These are phyloP conservation scores for Emydocephalus ijimae DNA, from an alignment of 2,113 vertebrate species.

Conservation along the genomic window DNA sequence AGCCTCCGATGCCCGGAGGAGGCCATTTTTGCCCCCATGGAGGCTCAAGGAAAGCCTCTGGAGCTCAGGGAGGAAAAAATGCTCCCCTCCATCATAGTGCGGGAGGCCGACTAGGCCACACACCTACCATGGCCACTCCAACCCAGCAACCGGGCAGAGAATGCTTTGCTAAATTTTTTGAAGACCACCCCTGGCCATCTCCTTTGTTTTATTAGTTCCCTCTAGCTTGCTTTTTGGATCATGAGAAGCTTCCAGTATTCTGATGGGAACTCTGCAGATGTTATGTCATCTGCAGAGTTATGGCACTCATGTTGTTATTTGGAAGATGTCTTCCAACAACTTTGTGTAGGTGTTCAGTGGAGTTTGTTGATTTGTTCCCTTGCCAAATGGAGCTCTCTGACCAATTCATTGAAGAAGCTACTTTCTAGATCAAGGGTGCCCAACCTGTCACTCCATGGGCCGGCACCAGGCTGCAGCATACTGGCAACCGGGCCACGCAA, in stretches of 20 bases:
- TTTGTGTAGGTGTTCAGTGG: not conserved
- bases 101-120: too few species aligned
- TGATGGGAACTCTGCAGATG: not conserved
- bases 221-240: not conserved
- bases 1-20: too few species aligned
- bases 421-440: not conserved
- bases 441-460: too few species aligned
- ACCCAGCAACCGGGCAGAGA: too few species aligned
- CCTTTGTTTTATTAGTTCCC: not conserved
- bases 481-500: too few species aligned
- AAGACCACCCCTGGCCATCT: not conserved
- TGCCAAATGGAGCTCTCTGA: not conserved
- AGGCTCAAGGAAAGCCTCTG: too few species aligned
- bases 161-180: too few species aligned
- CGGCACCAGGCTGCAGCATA: too few species aligned
- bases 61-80: too few species aligned
- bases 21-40: too few species aligned
- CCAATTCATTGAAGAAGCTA: not conserved
- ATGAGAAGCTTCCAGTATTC: not conserved
- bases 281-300: not conserved
- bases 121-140: too few species aligned
- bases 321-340: not conserved
- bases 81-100: too few species aligned
- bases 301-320: not conserved
- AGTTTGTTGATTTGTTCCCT: not conserved